phyloP scores from a whole-genome alignment of 2,888 invertebrate species.

The Pristionchus mayeri region DNA sequence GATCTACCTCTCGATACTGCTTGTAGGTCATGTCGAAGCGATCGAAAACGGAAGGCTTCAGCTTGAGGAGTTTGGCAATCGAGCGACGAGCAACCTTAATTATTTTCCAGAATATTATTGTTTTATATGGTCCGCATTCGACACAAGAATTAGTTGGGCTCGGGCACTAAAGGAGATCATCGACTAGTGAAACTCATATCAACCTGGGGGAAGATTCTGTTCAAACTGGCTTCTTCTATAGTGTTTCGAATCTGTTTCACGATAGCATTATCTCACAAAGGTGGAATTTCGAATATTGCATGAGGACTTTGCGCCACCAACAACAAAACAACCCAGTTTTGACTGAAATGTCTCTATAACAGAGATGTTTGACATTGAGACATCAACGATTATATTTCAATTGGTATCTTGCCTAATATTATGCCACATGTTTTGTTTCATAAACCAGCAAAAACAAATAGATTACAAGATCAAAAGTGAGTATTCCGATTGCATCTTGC shows the following conservation, averaged over 20 bases:
- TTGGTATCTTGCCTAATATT: too few species aligned
- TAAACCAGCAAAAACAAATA: too few species aligned
- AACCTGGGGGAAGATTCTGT: neutral
- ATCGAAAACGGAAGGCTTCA: conserved; percentile 55
- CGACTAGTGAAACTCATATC: neutral
- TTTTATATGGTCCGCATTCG: too few species aligned
- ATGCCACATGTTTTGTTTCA: too few species aligned
- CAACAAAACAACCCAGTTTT: too few species aligned
- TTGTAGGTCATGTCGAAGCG: conserved; percentile 11
- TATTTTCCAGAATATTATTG: too few species aligned
- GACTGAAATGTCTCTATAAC: too few species aligned
- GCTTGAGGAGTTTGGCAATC: conserved; percentile 59
- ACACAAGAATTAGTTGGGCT: too few species aligned
- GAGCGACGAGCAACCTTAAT: conserved; percentile 59
- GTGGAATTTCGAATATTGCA: neutral
- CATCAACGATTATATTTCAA: neutral
- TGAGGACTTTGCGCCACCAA: too few species aligned
- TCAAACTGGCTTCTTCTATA: too few species aligned
- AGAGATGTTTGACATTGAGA: neutral
- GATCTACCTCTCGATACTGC: conserved; percentile 53
- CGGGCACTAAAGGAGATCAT: neutral
- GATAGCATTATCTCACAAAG: neutral
- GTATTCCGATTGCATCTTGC: too few species aligned
- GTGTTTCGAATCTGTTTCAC: neutral
- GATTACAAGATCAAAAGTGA: too few species aligned